Evolutionary conservation across 2,797 vertebrate species (phyloP).

Genomic region (Bovichtus diacanthus): DNA sequence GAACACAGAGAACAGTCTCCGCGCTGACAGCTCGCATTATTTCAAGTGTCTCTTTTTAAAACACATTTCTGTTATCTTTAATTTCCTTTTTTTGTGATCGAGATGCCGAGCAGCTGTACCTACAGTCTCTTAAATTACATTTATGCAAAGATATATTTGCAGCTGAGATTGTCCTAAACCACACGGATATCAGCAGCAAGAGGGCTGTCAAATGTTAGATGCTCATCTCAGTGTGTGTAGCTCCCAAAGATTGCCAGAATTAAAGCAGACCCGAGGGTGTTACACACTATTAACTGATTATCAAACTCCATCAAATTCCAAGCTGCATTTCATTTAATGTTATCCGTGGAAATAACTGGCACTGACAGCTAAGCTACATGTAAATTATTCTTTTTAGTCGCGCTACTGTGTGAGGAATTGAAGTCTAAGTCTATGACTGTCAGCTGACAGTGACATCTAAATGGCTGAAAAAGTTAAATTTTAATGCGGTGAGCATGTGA

Average conservation of each 20-base stretch:
- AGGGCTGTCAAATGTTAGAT: not conserved
- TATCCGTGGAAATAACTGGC: constrained; percentile 5
- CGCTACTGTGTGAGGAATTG: constrained; percentile 26
- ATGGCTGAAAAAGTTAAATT: constrained; percentile 46
- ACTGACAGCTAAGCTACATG: constrained; percentile 41
- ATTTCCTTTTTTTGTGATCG: not conserved
- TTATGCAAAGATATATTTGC: not conserved
- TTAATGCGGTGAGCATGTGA: constrained; percentile 49
- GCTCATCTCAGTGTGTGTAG: not conserved
- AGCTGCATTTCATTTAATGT: constrained; percentile 5
- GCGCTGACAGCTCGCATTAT: constrained; percentile 44
- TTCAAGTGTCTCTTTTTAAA: constrained; percentile 6
- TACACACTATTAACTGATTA: not conserved
- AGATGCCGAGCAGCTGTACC: constrained; percentile 2
- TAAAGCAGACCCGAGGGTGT: not conserved
- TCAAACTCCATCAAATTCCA: constrained; percentile 7
- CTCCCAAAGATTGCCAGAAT: not conserved
- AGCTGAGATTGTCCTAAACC: not conserved
- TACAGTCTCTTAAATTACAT: not conserved
- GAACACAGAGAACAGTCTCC: constrained; percentile 34
- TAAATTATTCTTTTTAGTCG: constrained; percentile 34
- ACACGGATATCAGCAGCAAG: not conserved
- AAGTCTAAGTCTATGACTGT: constrained; percentile 33
- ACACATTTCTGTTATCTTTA: constrained; percentile 8
- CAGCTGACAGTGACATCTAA: constrained; percentile 63